Conservation (phyloP, 2,113 vertebrate species). For the Xyrauchen texanus region DNA sequence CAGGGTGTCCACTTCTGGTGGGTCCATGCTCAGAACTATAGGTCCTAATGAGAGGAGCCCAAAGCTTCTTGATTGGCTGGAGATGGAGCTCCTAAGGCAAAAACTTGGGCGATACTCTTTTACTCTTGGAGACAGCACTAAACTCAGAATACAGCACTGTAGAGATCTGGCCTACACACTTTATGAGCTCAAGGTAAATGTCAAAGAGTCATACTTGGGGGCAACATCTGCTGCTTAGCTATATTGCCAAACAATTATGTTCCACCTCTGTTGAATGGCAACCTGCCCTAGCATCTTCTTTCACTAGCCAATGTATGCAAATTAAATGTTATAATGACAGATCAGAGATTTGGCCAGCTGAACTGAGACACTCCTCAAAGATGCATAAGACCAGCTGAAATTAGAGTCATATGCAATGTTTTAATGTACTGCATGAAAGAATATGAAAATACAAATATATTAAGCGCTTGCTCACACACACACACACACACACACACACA, state of each 20-base stretch:
- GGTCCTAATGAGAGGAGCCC: neutral
- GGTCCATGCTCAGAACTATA: neutral
- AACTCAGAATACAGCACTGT: constrained; percentile 18
- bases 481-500: too few species aligned
- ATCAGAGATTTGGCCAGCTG: constrained; percentile 1
- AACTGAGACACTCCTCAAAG: neutral
- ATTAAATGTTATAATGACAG: constrained; percentile 8
- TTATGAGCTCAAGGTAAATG: constrained; percentile 64
- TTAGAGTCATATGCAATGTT: neutral
- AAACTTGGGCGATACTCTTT: constrained; percentile 61
- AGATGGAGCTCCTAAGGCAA: constrained; percentile 63
- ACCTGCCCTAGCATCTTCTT: constrained; percentile 5
- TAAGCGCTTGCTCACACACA: too few species aligned
- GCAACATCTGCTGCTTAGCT: constrained; percentile 4
- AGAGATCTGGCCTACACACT: constrained; percentile 46
- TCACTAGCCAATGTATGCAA: neutral
- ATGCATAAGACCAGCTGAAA: neutral
- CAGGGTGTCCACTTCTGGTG: constrained; percentile 33
- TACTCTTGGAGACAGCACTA: constrained; percentile 49
- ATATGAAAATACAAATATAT: too few species aligned
- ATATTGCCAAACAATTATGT: neutral
- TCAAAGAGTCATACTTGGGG: neutral
- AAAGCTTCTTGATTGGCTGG: constrained; percentile 60
- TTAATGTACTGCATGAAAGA: neutral
- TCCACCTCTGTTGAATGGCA: constrained; percentile 18